Conservation (phyloP, 53 echinoderm and acorn worm genomes). For the Zoroaster sp. region DNA sequence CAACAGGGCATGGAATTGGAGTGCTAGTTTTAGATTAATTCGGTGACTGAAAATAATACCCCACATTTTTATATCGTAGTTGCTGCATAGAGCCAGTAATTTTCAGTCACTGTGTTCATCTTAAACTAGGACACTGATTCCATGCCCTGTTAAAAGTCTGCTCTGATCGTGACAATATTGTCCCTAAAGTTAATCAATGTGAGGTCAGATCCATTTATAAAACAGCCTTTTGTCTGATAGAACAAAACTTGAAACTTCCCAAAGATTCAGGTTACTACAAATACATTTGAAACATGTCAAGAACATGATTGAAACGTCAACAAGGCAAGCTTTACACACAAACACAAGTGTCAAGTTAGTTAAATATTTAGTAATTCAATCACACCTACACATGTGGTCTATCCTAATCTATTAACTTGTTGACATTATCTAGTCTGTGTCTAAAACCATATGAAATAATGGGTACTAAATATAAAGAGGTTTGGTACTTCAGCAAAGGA, state of each 20-base stretch:
- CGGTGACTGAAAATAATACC: too few species aligned
- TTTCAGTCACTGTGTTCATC: background rate
- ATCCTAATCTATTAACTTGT: background rate
- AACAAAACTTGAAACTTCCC: background rate
- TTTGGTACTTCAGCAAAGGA: background rate
- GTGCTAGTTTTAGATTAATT: too few species aligned
- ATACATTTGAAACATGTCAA: background rate
- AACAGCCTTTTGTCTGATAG: background rate
- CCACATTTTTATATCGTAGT: background rate
- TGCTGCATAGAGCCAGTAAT: background rate
- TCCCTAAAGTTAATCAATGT: too few species aligned
- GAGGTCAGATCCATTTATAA: background rate
- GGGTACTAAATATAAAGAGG: background rate
- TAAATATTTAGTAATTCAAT: slow-evolving; percentile 39
- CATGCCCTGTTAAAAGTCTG: too few species aligned
- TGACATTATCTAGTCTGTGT: background rate
- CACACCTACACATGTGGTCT: background rate
- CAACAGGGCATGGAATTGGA: too few species aligned
- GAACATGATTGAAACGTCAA: background rate
- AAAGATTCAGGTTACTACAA: slow-evolving; percentile 1
- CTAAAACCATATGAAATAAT: background rate
- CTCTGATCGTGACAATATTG: too few species aligned
- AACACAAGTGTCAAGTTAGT: slow-evolving; percentile 35
- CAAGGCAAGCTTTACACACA: background rate
- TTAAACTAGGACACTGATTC: too few species aligned